These are phyloP conservation scores for Rhabdomys pumilio DNA, from an alignment of 2,797 vertebrate species.

Conservation along the genomic window DNA sequence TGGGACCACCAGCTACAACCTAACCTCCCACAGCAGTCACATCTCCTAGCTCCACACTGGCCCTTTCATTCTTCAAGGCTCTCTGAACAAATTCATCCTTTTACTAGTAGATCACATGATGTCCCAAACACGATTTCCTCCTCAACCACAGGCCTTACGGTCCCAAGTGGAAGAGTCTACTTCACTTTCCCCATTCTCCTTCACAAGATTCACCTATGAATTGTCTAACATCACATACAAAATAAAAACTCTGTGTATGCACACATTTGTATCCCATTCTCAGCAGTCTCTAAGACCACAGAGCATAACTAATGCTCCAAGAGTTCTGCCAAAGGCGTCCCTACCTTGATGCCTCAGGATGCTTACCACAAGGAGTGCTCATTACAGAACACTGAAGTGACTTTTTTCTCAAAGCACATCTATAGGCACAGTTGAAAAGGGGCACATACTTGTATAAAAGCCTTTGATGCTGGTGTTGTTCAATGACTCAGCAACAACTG, in stretches of 20 bases:
- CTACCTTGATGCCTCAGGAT: not conserved
- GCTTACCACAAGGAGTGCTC: not conserved
- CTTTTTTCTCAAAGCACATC: slow-evolving; percentile 31
- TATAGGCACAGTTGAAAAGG: slow-evolving; percentile 8
- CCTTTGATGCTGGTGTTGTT: slow-evolving; percentile 98
- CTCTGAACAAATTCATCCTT: not conserved
- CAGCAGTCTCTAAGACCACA: not conserved
- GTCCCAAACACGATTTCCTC: not conserved
- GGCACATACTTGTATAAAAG: slow-evolving; percentile 94
- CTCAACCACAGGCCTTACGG: not conserved
- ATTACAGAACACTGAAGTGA: slow-evolving; percentile 7
- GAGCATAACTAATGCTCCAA: not conserved
- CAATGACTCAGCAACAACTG: slow-evolving; percentile 95
- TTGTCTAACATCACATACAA: not conserved
- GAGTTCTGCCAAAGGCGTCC: not conserved
- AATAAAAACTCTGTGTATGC: not conserved
- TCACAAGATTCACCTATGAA: not conserved
- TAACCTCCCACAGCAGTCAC: not conserved
- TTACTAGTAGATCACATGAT: not conserved
- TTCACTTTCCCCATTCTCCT: not conserved
- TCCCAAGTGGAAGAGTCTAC: not conserved
- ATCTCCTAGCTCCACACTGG: not conserved
- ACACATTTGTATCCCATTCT: slow-evolving; percentile 42
- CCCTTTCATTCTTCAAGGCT: not conserved
- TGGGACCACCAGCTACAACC: not conserved